Conservation (phyloP, 2,113 vertebrate species). For the Tiliqua scincoides region DNA sequence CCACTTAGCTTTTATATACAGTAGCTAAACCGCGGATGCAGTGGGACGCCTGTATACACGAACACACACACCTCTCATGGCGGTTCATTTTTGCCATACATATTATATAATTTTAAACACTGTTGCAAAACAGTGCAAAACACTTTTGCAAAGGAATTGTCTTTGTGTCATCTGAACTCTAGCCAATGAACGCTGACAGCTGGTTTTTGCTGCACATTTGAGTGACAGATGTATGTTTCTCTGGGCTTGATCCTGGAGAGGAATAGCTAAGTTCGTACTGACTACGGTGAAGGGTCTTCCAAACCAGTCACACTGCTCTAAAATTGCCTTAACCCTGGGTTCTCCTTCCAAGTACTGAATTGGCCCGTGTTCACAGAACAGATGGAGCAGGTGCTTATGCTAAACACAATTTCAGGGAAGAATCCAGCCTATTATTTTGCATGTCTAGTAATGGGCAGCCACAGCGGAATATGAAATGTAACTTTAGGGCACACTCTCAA, state of each 20-base stretch:
- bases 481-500: not conserved
- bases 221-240: not conserved
- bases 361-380: rapidly evolving
- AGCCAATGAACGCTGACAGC: not conserved
- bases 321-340: no score
- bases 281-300: not conserved
- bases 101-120: not conserved
- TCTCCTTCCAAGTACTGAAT: no score
- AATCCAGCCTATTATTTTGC: not conserved
- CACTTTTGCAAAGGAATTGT: not conserved
- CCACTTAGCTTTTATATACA: no score
- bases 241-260: not conserved
- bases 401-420: rapidly evolving
- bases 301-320: not conserved
- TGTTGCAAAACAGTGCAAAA: not conserved
- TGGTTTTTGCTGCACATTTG: not conserved
- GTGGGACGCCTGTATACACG: no score
- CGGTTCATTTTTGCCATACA: no score
- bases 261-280: not conserved
- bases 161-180: not conserved
- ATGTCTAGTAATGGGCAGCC: not conserved
- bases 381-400: not conserved
- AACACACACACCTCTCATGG: not conserved
- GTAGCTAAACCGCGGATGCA: no score
- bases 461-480: no score